Evolutionary conservation across 2,113 vertebrate species (phyloP).

Genomic region (Xyliphius kryptos): DNA sequence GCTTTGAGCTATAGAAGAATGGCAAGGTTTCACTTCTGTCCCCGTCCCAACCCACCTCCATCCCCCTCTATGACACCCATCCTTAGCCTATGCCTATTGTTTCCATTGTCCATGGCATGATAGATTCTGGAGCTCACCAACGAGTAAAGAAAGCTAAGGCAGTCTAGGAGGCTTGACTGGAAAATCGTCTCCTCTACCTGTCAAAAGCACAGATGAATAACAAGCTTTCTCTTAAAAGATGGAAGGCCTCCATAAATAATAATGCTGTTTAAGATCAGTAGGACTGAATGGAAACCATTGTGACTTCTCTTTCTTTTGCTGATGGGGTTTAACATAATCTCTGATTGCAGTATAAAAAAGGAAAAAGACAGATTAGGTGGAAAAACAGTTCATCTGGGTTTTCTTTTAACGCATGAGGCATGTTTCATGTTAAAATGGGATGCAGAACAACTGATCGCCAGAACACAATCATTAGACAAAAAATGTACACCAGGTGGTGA

Average conservation of each 20-base stretch:
- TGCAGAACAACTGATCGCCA: conserved; percentile 55
- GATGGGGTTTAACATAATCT: conserved; percentile 55
- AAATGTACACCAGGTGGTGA: conserved; percentile 63
- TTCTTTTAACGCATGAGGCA: conserved; percentile 48
- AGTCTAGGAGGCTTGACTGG: conserved; percentile 54
- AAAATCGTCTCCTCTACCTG: conserved; percentile 57
- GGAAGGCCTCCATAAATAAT: conserved; percentile 49
- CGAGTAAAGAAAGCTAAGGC: conserved; percentile 33
- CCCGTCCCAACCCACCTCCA: conserved; percentile 50
- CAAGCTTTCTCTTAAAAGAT: conserved; percentile 38
- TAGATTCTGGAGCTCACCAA: conserved; percentile 55
- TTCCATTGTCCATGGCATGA: conserved; percentile 57
- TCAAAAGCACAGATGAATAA: conserved; percentile 52
- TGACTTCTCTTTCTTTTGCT: conserved; percentile 43
- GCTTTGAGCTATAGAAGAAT: conserved; percentile 54
- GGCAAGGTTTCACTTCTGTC: conserved; percentile 56
- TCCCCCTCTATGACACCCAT: conserved; percentile 31
- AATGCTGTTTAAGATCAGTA: conserved; percentile 43
- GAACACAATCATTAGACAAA: conserved; percentile 55
- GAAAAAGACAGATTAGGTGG: not conserved
- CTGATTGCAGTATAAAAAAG: conserved; percentile 48
- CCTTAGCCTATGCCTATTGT: conserved; percentile 53
- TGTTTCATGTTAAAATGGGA: conserved; percentile 58
- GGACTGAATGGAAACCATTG: conserved; percentile 27
- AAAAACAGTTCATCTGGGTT: conserved; percentile 35